Evolutionary conservation across 2,888 invertebrate genomes (phyloP), one percentile per base, ranked within the genome.

Genomic region (Penaeus monodon): DNA sequence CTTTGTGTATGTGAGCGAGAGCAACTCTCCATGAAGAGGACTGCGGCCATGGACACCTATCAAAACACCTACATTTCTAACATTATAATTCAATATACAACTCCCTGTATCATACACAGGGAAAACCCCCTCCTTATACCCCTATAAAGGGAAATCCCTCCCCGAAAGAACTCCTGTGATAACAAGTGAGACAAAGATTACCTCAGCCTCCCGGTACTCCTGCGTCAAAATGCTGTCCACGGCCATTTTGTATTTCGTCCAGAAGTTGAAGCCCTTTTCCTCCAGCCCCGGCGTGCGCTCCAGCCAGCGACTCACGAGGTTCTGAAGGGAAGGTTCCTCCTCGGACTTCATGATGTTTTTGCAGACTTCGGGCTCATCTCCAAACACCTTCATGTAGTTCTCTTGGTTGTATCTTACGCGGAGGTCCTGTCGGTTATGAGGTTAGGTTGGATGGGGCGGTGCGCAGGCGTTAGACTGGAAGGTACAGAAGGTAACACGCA

Each of bases 231-330:
- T 89, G 57, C 64, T 84, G 38, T 90, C 90, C 4, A 90, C 90
- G 0, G 89, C 85, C 82, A 85, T 85, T 78, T 87, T 90, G 85
- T 90, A 90, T 76, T 88, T 88, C 29, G 83, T 77, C 98, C 98
- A 99, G 93, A 99, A 99, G 92, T 98, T 95, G 92, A 98, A 98
- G 2, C 96, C 97, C 82, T 94, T 93, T 0, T 94, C 93, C 92
- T 97, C 96, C 38, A 99, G 93, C 0, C 99, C 99, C 0, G 99
- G 99, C 0, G 98, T 99, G 76, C 99, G 94, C 91, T 98, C 98
- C 89, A 99, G 93, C 99, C 99, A 99, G 77, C 91, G 91, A 92
- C 98, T 96, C 44, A 99, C 96, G 49, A 99, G 93, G 83, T 95
- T 95, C 68, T 96, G 94, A 12, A 99, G 94, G 0, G 98, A 97